A percentile compares a stretch with the other conserved stretches of the same genome.
phyloP scores from a whole-genome alignment of 2,797 vertebrate genomes.

The Alexandromys oeconomus region DNA sequence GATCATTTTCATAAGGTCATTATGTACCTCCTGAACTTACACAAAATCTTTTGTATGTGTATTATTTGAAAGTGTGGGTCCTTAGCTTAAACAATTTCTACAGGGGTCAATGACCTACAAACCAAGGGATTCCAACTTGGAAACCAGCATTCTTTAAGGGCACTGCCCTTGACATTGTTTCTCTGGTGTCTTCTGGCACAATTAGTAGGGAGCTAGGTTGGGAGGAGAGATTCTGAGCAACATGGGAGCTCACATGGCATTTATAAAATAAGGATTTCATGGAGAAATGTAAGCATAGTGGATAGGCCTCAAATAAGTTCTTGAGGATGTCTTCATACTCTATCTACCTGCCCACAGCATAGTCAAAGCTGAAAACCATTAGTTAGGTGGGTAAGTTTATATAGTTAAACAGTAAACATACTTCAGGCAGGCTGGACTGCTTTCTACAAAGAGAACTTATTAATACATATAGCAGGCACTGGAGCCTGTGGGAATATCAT shows the following conservation, averaged over 20 bases:
- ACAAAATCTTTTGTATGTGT: neutral
- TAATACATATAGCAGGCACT: neutral
- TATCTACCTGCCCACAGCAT: neutral
- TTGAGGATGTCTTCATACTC: neutral
- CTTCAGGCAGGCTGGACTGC: neutral
- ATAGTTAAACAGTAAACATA: conserved; percentile 3
- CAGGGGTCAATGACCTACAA: neutral
- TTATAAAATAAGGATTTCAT: conserved; percentile 15
- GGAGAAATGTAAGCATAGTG: neutral
- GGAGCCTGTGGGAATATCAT: conserved; percentile 7
- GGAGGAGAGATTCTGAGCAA: neutral
- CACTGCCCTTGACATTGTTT: neutral
- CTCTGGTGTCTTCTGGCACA: neutral
- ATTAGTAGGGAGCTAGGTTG: neutral
- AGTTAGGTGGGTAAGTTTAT: neutral
- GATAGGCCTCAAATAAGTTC: neutral
- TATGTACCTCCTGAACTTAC: neutral
- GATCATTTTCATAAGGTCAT: neutral
- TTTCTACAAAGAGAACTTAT: conserved; percentile 12
- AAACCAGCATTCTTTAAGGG: conserved; percentile 23
- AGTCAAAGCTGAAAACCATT: neutral
- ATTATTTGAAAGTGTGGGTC: conserved; percentile 22
- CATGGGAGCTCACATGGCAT: neutral
- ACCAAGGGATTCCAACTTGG: neutral
- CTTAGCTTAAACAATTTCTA: conserved; percentile 31